Evolutionary conservation across 2,888 invertebrate genomes (phyloP).

Genomic region (Eristalis tenax): DNA sequence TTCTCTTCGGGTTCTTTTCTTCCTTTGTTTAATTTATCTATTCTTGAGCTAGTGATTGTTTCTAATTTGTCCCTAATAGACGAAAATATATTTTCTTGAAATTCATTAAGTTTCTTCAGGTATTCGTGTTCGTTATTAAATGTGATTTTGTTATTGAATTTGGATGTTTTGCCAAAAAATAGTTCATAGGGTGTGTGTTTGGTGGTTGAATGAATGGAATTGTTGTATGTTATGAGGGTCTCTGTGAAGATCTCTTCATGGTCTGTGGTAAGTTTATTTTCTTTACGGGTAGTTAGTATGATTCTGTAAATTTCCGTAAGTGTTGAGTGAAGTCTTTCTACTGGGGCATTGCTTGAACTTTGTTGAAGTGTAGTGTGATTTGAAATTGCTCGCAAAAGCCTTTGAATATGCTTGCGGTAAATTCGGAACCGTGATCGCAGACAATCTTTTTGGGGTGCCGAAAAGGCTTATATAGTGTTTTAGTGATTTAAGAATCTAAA

Average conservation of each 20-base stretch:
- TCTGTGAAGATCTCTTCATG: conserved; percentile 47
- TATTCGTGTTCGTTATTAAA: conserved; percentile 26
- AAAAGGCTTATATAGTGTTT: too few species aligned
- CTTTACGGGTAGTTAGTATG: not conserved
- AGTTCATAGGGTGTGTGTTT: conserved; percentile 36
- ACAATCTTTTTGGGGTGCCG: conserved; percentile 37
- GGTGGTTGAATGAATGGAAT: conserved; percentile 22
- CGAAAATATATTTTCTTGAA: not conserved
- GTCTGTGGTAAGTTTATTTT: conserved; percentile 13
- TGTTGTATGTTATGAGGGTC: conserved; percentile 46
- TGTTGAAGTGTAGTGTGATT: too few species aligned
- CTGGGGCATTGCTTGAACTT: not conserved
- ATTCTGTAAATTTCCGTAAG: not conserved
- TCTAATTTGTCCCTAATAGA: too few species aligned
- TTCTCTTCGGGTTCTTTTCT: too few species aligned
- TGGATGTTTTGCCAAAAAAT: conserved; percentile 27
- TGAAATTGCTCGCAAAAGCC: conserved; percentile 28
- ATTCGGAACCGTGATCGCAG: conserved; percentile 13
- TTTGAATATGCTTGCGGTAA: conserved; percentile 47
- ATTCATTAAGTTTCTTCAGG: not conserved
- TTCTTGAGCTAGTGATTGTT: too few species aligned
- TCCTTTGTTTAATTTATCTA: too few species aligned
- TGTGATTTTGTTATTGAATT: conserved; percentile 4
- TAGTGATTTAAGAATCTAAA: conserved; percentile 18
- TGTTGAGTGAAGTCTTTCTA: not conserved